Conservation (phyloP, 2,888 invertebrate genomes). For the Kuschelorhynchus macadamiae region DNA sequence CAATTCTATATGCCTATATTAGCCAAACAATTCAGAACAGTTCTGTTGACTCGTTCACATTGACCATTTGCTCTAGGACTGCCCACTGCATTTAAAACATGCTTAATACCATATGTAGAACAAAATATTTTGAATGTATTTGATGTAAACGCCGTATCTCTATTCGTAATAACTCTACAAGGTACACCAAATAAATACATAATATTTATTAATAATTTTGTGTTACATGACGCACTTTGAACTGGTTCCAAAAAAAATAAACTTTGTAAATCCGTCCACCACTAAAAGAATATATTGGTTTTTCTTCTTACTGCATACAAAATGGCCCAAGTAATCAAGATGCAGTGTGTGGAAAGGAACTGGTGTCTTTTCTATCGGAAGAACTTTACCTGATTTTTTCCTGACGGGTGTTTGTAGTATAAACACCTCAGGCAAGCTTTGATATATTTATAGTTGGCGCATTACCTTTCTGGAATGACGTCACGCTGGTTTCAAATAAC, state of each 20-base stretch:
- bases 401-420: no score
- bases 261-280: neutral
- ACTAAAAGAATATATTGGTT: neutral
- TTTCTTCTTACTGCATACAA: no score
- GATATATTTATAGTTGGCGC: no score
- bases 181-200: neutral
- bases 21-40: neutral
- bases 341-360: neutral
- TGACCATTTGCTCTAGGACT: conserved; percentile 3
- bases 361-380: neutral
- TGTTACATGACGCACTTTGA: neutral
- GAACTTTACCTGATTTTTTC: neutral
- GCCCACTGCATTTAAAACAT: conserved; percentile 40
- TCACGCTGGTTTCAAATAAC: no score
- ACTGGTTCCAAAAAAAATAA: neutral
- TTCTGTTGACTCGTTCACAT: conserved; percentile 5
- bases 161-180: neutral
- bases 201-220: neutral
- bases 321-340: neutral
- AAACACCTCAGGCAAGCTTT: no score
- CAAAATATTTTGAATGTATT: conserved; percentile 2
- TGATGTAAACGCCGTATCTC: conserved; percentile 34
- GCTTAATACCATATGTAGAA: no score
- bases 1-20: conserved; percentile 1
- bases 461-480: no score